phyloP scores from a whole-genome alignment of 2,113 vertebrate genomes.

The Lipophrys pholis region DNA sequence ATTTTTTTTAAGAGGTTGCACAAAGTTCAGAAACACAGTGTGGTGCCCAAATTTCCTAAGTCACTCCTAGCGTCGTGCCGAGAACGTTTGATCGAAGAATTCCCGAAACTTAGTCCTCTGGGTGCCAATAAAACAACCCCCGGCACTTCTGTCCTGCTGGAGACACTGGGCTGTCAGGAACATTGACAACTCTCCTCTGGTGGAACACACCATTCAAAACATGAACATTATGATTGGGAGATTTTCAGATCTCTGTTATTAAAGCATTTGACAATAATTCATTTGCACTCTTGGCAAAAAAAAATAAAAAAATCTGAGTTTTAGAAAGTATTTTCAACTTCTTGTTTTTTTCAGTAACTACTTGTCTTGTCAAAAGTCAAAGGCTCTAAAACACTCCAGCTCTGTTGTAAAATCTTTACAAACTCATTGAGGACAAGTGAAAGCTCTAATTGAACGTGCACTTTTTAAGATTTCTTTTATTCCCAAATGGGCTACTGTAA shows the following conservation, averaged over 20 bases:
- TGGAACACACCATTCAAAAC: neutral
- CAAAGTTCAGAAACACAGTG: slow-evolving; percentile 93
- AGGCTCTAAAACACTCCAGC: neutral
- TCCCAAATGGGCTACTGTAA: neutral
- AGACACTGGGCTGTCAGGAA: slow-evolving; percentile 22
- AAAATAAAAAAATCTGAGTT: neutral
- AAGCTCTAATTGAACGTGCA: neutral
- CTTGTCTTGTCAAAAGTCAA: neutral
- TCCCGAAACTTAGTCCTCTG: slow-evolving; percentile 76
- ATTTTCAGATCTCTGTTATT: neutral
- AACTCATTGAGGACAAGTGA: neutral
- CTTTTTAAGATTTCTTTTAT: neutral
- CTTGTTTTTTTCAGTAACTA: neutral
- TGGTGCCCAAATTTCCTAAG: slow-evolving; percentile 85
- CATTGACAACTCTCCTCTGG: too few relatives aligned
- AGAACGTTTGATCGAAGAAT: slow-evolving; percentile 86
- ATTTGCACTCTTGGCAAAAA: neutral
- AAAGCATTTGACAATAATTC: neutral
- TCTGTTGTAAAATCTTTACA: neutral
- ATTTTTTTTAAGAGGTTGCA: slow-evolving; percentile 90
- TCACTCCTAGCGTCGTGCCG: slow-evolving; percentile 76
- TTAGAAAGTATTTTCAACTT: neutral
- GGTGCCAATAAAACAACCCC: slow-evolving; percentile 72
- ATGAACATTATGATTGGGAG: slow-evolving; percentile 14
- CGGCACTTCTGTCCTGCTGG: slow-evolving; percentile 37